phyloP scores from a whole-genome alignment of 2,797 vertebrate species.

The Spondyliosoma cantharus region DNA sequence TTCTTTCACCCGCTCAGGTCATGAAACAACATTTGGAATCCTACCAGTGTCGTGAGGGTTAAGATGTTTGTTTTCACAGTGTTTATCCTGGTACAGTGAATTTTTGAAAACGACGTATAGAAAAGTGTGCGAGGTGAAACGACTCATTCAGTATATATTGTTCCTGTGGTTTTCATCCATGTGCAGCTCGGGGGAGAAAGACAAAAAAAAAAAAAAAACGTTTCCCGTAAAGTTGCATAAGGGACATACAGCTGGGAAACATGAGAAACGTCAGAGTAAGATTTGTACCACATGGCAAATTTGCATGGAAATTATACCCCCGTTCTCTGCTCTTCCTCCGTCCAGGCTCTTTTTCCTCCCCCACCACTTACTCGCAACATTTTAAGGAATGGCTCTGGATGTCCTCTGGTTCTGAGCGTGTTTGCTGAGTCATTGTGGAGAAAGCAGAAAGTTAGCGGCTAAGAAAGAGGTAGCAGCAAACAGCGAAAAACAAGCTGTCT shows the following conservation, averaged over 20 bases:
- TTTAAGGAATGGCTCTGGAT: constrained; percentile 28
- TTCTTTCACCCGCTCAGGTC: background rate
- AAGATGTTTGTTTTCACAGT: background rate
- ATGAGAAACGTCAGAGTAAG: constrained; percentile 64
- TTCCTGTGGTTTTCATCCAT: constrained; percentile 11
- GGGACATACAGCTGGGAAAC: constrained; percentile 65
- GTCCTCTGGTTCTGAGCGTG: constrained; percentile 24
- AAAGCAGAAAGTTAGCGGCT: constrained; percentile 46
- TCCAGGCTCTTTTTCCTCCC: constrained; percentile 15
- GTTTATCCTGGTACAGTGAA: background rate
- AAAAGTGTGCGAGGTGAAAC: background rate
- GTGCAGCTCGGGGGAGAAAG: constrained; percentile 23
- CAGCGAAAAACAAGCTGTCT: constrained; percentile 45
- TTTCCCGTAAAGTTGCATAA: constrained; percentile 64
- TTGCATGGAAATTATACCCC: constrained; percentile 69
- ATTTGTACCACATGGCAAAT: constrained; percentile 78
- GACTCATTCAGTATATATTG: constrained; percentile 13
- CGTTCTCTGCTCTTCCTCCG: constrained; percentile 38
- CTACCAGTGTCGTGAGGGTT: background rate
- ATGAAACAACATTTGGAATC: background rate
- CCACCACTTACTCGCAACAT: constrained; percentile 18
- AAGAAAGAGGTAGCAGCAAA: constrained; percentile 49
- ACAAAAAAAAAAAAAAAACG: constrained; percentile 4
- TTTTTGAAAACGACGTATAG: background rate
- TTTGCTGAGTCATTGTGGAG: constrained; percentile 72